phyloP scores from a whole-genome alignment of 2,797 vertebrate genomes.

The Poecile montanus region DNA sequence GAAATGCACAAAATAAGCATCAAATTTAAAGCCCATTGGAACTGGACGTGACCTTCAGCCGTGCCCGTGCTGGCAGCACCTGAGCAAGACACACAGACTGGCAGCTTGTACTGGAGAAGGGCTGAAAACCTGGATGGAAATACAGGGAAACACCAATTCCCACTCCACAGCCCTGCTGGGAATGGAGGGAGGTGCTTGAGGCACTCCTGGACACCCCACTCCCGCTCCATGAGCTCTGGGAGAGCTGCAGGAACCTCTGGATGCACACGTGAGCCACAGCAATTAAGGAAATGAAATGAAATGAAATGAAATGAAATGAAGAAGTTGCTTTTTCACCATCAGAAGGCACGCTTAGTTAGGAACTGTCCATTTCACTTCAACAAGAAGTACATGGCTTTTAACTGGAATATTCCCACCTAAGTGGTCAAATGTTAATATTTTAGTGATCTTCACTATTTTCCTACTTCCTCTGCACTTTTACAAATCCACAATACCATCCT shows the following conservation, averaged over 20 bases:
- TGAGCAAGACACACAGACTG: too few species aligned
- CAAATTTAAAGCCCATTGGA: not conserved
- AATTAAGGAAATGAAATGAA: not conserved
- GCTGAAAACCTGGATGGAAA: fast-evolving
- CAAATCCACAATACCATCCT: not conserved
- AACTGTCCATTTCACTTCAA: not conserved
- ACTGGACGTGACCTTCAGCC: not conserved
- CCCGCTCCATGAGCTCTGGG: fast-evolving
- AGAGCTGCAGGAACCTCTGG: not conserved
- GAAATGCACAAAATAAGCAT: not conserved
- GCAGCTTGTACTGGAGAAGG: too few species aligned
- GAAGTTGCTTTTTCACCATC: not conserved
- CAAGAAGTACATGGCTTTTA: not conserved
- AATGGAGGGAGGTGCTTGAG: fast-evolving
- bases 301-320: not conserved
- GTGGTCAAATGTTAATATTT: conserved; percentile 18
- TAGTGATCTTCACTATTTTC: not conserved
- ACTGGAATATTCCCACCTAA: not conserved
- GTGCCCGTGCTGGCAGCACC: not conserved
- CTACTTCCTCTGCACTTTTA: not conserved
- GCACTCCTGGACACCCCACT: not conserved
- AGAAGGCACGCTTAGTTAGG: not conserved
- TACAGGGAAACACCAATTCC: fast-evolving
- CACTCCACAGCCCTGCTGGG: not conserved
- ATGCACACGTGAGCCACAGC: not conserved